Percentiles rank a stretch among this genome's conserved stretches.
phyloP scores from a whole-genome alignment of 1,140 invertebrate genomes.

The Drosophila bocqueti region DNA sequence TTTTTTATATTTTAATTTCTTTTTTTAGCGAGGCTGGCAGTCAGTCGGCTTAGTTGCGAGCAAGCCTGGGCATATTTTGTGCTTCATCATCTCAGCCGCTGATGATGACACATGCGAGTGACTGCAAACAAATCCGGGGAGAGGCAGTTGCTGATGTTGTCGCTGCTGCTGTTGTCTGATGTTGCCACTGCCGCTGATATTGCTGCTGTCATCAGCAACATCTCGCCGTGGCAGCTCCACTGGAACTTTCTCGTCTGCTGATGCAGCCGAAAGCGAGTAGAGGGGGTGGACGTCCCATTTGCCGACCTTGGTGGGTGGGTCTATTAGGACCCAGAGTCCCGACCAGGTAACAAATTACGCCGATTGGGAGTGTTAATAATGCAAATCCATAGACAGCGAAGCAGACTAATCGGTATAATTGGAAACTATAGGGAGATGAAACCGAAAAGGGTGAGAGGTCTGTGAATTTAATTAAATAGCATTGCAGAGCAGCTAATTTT shows the following conservation, averaged over 20 bases:
- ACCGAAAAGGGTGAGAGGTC: background rate
- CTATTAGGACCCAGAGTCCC: background rate
- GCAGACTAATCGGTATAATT: conserved; percentile 33
- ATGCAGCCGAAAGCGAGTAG: conserved; percentile 16
- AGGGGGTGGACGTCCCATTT: background rate
- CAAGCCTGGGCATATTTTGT: conserved; percentile 72
- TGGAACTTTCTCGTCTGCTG: conserved; percentile 44
- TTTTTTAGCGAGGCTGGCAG: conserved; percentile 35
- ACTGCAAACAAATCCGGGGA: conserved; percentile 71
- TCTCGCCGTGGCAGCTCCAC: conserved; percentile 32
- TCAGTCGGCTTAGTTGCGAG: conserved; percentile 72
- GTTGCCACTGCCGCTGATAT: conserved; percentile 54
- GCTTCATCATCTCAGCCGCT: conserved; percentile 66
- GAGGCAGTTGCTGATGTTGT: conserved; percentile 24
- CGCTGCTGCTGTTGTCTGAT: conserved; percentile 29
- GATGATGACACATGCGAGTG: conserved; percentile 77
- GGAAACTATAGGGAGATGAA: background rate
- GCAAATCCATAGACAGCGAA: conserved; percentile 20
- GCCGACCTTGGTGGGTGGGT: conserved; percentile 41
- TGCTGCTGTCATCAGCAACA: conserved; percentile 75
- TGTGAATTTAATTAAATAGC: background rate
- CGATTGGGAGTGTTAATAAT: conserved; percentile 43
- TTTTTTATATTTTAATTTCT: conserved; percentile 58
- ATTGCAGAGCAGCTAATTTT: background rate
- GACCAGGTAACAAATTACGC: conserved; percentile 28